phyloP scores from a whole-genome alignment of 1,140 invertebrate genomes.

The Plutomurus gul region DNA sequence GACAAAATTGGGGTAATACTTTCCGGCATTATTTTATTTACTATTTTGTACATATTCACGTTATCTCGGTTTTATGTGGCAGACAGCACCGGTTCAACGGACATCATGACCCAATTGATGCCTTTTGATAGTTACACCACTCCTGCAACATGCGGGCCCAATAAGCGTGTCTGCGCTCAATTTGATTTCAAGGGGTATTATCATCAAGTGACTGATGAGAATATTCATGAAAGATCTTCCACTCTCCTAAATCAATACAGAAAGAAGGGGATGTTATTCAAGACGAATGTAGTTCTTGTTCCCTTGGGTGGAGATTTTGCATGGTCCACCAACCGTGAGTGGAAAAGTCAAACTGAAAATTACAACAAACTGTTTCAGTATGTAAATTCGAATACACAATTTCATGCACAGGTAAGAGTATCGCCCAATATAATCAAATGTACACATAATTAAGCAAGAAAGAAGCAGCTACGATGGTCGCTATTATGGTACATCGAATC shows the following conservation, averaged over 20 bases:
- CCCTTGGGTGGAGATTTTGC: conserved; percentile 97
- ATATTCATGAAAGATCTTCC: conserved; percentile 79
- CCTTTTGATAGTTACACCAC: conserved; percentile 98
- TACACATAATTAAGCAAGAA: too few relatives aligned
- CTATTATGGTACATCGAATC: too few relatives aligned
- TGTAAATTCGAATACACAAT: conserved; percentile 80
- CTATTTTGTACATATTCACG: background rate
- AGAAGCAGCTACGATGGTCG: too few relatives aligned
- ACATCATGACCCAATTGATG: conserved; percentile 96
- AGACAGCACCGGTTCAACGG: conserved; percentile 75
- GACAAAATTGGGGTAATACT: conserved; percentile 85
- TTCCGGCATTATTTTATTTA: conserved; percentile 25
- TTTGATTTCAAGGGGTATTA: conserved; percentile 15
- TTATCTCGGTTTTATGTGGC: conserved; percentile 52
- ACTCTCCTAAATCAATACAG: conserved; percentile 91
- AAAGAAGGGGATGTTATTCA: conserved; percentile 91
- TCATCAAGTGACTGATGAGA: conserved; percentile 69
- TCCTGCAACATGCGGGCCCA: conserved; percentile 94
- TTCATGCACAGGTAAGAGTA: conserved; percentile 84
- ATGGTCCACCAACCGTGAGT: conserved; percentile 83
- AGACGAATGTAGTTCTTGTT: conserved; percentile 83
- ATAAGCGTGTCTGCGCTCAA: background rate
- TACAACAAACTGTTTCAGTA: conserved; percentile 92
- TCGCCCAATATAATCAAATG: too few relatives aligned
- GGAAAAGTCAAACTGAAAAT: conserved; percentile 90